phyloP scores from a whole-genome alignment of 2,888 invertebrate species.

The Micropterix aruncella region DNA sequence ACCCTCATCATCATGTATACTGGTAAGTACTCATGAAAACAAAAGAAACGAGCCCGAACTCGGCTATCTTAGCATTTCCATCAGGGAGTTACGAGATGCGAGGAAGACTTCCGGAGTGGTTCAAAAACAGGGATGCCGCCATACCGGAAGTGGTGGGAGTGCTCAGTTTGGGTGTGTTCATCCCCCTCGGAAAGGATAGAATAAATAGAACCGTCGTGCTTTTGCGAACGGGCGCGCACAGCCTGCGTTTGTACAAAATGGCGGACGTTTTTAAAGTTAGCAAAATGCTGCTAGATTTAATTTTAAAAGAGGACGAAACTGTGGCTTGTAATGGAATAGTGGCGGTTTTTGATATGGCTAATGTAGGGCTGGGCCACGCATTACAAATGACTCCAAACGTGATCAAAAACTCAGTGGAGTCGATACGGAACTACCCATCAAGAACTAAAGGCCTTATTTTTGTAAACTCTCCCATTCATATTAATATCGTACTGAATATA shows the following conservation, averaged over 20 bases:
- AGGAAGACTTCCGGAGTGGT: conserved; percentile 43
- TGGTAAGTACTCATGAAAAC: no score
- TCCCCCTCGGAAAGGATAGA: conserved; percentile 34
- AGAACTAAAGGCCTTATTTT: conserved; percentile 52
- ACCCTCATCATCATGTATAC: no score
- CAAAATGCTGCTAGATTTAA: conserved; percentile 48
- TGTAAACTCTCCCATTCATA: conserved; percentile 49
- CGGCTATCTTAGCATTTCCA: no score
- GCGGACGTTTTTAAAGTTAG: conserved; percentile 47
- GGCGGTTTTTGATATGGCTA: conserved; percentile 46
- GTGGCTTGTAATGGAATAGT: conserved; percentile 36
- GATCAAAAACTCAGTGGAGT: conserved; percentile 44
- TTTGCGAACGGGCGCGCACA: conserved; percentile 41
- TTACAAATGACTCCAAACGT: conserved; percentile 40
- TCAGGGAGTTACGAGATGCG: conserved; percentile 42
- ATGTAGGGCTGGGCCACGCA: conserved; percentile 40
- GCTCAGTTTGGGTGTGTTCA: conserved; percentile 40
- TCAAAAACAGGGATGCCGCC: conserved; percentile 39
- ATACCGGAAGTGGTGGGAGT: conserved; percentile 40
- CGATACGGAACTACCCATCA: conserved; percentile 58
- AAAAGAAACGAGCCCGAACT: no score
- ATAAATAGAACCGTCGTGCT: conserved; percentile 41
- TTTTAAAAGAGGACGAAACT: conserved; percentile 32
- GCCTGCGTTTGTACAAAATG: conserved; percentile 39
- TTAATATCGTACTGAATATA: conserved; percentile 50